These are phyloP conservation scores for Bombus ignitus DNA, from an alignment of 1,140 invertebrate species.

Conservation along the genomic window DNA sequence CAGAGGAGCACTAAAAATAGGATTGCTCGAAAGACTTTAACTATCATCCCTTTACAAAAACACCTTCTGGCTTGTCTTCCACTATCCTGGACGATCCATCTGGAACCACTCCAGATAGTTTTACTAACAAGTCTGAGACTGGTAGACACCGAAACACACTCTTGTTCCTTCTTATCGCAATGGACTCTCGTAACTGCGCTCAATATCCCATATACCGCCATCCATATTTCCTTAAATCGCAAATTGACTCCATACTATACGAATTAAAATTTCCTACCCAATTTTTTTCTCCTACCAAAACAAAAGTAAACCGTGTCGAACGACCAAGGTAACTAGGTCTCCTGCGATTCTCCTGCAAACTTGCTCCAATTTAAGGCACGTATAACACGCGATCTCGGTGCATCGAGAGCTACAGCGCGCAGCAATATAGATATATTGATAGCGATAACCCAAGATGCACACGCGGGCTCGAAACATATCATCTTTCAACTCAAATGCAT, in stretches of 20 bases:
- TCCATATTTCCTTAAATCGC: not conserved
- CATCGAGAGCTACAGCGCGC: not conserved
- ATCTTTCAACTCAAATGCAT: not conserved
- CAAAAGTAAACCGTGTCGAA: too few relatives aligned
- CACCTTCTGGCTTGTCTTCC: too few relatives aligned
- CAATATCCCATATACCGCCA: not conserved
- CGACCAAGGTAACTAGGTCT: too few relatives aligned
- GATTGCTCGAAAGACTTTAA: too few relatives aligned
- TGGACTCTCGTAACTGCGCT: too few relatives aligned
- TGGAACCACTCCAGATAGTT: too few relatives aligned
- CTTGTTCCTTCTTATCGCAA: too few relatives aligned
- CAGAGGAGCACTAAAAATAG: not conserved
- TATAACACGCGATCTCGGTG: not conserved
- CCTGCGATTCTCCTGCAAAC: not conserved
- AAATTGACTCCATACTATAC: not conserved
- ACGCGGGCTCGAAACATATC: not conserved
- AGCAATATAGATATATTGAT: not conserved
- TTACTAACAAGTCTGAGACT: too few relatives aligned
- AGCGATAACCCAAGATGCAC: not conserved
- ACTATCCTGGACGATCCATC: too few relatives aligned
- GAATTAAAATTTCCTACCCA: not conserved
- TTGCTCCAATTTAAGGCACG: not conserved
- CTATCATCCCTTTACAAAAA: too few relatives aligned
- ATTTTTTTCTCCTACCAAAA: not conserved
- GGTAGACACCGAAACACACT: too few relatives aligned